Base-by-base conservation (phyloP, 1,140 invertebrate genomes). In the Drosophila kanapiae region DNA sequence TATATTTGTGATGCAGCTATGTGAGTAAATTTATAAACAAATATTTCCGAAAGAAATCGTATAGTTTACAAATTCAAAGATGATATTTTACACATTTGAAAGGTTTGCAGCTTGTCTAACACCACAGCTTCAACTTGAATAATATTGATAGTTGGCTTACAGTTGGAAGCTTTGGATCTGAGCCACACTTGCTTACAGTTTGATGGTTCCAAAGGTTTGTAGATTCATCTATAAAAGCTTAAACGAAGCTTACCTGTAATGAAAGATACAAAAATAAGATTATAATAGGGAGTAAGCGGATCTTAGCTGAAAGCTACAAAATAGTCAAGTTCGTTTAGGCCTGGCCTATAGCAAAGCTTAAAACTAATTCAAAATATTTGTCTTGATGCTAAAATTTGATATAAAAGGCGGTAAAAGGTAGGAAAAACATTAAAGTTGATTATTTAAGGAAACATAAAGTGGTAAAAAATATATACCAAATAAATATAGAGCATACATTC, bases 241-340 rank as follows among this genome's bases (percentile, higher is more conserved):
- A 29, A 11, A 5, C 16, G 31, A 71, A 78, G 67, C 75, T 79
- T 72, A 79, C 76, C 76, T 79, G 75, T 8, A 79, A 78, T 14
- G 13, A 79, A 54, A 71, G 31, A 47, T 5, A 23, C 1, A 18
- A 27, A 45, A 11, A 33, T 11, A 35, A 35, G 31, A 49, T 33
- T n/a, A 38, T 68, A 18, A 42, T 49, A 18, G 6, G 7, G 18
- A 35, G 45, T 42, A 23, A 10, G 5, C 29, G 5, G 18, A 48
- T 10, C 6, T 47, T 6, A 56, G n/a, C 18, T n/a, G 9, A 4
- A 27, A 71, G 68, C 49, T 71, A n/a, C 48, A 16, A 14, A 6
- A n/a, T 11, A 11, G 13, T 10, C 31, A 1, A 13, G 27, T 29
- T 27, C n/a, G 1, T 1, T 27, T 4, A 43, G 31, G 61, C 11